Evolutionary conservation across 2,113 vertebrate species (phyloP).

Genomic region (Aix galericulata): DNA sequence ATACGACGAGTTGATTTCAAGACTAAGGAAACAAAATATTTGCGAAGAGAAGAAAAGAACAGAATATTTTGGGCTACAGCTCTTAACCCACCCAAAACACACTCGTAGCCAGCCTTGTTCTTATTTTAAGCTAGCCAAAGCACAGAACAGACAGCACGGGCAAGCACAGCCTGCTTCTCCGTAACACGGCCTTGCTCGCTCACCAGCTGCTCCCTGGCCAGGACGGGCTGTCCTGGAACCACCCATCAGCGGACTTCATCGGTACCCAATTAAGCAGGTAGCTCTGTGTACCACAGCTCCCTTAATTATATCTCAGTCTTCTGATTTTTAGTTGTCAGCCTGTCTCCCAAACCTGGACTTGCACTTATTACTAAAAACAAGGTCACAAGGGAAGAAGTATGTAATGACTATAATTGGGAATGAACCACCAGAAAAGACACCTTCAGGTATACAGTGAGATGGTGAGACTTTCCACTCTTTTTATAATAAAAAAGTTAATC

Average conservation of each 20-base stretch:
- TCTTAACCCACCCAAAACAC: not conserved
- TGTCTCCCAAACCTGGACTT: not conserved
- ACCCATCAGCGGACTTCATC: not conserved
- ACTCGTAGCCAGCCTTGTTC: not conserved
- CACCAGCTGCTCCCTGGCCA: not conserved
- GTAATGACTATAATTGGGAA: not conserved
- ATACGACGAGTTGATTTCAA: not conserved
- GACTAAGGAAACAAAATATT: not conserved
- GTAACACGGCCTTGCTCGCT: not conserved
- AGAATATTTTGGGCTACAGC: not conserved
- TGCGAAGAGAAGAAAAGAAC: not conserved
- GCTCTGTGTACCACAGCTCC: not conserved
- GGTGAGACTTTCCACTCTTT: not conserved
- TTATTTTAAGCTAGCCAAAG: not conserved
- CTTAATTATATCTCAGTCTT: not conserved
- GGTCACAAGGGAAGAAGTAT: not conserved
- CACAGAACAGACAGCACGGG: not conserved
- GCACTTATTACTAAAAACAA: constrained; percentile 19
- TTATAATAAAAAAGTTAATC: not conserved
- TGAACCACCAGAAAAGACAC: not conserved
- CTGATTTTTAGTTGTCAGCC: not conserved
- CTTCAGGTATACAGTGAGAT: not conserved
- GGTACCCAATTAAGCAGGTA: not conserved
- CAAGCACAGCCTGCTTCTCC: not conserved
- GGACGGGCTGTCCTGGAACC: not conserved